A percentile compares a stretch with the other conserved stretches of the same genome.
phyloP scores from a whole-genome alignment of 1,140 invertebrate species.

The Caenorhabditis tropicalis region DNA sequence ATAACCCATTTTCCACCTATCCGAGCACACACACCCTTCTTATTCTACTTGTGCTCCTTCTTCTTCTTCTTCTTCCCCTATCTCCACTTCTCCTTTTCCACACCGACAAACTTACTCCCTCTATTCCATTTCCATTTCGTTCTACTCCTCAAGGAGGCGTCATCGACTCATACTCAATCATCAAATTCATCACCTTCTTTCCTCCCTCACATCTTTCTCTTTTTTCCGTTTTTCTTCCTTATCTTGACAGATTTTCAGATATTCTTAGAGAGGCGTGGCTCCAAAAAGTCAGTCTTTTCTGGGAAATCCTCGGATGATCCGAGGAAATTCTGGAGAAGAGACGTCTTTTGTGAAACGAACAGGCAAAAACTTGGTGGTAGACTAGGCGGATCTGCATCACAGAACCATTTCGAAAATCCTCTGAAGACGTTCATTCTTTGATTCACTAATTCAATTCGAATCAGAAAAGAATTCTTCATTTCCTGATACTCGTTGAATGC shows the following conservation, averaged over 20 bases:
- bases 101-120: constrained; percentile 30
- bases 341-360: too few relatives aligned
- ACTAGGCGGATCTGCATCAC: too few relatives aligned
- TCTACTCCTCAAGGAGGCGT: constrained; percentile 19
- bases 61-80: neutral
- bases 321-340: neutral
- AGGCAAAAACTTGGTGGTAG: too few relatives aligned
- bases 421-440: neutral
- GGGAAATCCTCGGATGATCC: neutral
- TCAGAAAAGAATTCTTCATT: neutral
- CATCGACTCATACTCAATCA: neutral
- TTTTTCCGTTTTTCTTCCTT: neutral
- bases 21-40: constrained; percentile 18
- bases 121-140: constrained; percentile 42
- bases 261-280: neutral
- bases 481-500: neutral
- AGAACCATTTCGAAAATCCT: too few relatives aligned
- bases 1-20: constrained; percentile 45
- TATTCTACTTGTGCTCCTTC: neutral
- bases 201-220: neutral
- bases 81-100: neutral
- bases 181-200: constrained; percentile 18
- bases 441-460: neutral
- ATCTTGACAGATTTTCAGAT: neutral
- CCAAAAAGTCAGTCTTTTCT: neutral